Evolutionary conservation across 2,888 invertebrate species (phyloP).

Genomic region (Acanthosepion esculentum): DNA sequence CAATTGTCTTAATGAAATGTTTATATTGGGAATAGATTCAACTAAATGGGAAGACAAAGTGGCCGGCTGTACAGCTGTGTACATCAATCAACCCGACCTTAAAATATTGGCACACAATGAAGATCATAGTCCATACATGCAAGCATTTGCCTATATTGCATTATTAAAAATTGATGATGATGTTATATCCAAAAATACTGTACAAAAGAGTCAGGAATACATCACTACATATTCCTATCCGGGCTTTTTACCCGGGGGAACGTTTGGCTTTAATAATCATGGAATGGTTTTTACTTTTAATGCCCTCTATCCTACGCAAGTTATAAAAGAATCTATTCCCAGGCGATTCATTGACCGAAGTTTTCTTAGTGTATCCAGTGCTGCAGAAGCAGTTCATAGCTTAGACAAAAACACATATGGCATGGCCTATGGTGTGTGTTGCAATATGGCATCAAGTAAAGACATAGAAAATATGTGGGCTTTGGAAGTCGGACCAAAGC

Average conservation of each 20-base stretch:
- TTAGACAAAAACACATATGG: slow-evolving; percentile 54
- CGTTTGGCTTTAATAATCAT: slow-evolving; percentile 53
- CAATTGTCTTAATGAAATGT: slow-evolving; percentile 48
- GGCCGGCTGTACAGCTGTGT: slow-evolving; percentile 49
- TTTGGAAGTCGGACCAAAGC: slow-evolving; percentile 56
- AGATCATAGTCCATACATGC: slow-evolving; percentile 47
- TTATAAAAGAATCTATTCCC: slow-evolving; percentile 49
- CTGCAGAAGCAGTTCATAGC: slow-evolving; percentile 54
- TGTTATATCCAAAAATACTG: not conserved
- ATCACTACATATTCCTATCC: slow-evolving; percentile 54
- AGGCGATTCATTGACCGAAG: slow-evolving; percentile 55
- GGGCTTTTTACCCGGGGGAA: slow-evolving; percentile 57
- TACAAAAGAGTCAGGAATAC: slow-evolving; percentile 47
- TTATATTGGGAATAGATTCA: not conserved
- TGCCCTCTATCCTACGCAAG: slow-evolving; percentile 54
- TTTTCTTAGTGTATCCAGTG: slow-evolving; percentile 53
- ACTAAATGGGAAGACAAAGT: slow-evolving; percentile 35
- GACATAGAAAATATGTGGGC: slow-evolving; percentile 55
- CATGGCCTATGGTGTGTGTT: slow-evolving; percentile 58
- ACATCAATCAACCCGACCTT: slow-evolving; percentile 49
- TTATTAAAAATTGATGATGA: slow-evolving; percentile 48
- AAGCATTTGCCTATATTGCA: slow-evolving; percentile 47
- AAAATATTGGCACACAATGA: slow-evolving; percentile 51
- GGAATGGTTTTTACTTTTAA: slow-evolving; percentile 58
- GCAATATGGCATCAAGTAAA: slow-evolving; percentile 56